Conservation (phyloP, 1,140 invertebrate species). For the Diplogasteroides magnus region DNA sequence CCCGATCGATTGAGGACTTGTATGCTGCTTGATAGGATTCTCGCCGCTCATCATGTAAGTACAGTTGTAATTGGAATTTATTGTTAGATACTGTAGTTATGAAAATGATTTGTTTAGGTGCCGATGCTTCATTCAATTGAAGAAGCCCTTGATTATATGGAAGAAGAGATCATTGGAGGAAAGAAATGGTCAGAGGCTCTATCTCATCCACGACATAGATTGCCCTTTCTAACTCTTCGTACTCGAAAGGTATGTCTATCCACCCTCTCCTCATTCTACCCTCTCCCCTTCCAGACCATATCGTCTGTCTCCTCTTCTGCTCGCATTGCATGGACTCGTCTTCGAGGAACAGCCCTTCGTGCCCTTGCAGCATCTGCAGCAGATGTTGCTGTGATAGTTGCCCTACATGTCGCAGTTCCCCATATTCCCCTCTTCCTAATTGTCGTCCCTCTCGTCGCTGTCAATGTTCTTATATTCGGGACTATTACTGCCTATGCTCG, state of each 20-base stretch:
- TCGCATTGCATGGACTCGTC: too few relatives aligned
- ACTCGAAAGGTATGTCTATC: constrained; percentile 22
- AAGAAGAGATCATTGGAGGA: constrained; percentile 53
- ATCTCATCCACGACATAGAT: constrained; percentile 39
- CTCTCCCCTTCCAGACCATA: too few relatives aligned
- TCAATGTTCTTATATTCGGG: constrained; percentile 25
- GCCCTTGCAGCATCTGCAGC: not conserved
- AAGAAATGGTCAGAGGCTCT: constrained; percentile 42
- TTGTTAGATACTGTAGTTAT: not conserved
- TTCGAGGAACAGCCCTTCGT: too few relatives aligned
- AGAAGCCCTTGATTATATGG: constrained; percentile 52
- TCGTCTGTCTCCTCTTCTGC: too few relatives aligned
- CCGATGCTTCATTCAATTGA: constrained; percentile 21
- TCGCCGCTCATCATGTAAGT: constrained; percentile 42
- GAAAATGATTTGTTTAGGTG: not conserved
- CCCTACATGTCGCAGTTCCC: constrained; percentile 20
- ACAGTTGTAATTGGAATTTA: not conserved
- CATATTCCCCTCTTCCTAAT: constrained; percentile 24
- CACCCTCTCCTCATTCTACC: too few relatives aligned
- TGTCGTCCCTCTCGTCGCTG: constrained; percentile 25
- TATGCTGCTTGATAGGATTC: constrained; percentile 42
- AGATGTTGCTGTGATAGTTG: constrained; percentile 6
- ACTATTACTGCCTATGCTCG: constrained; percentile 13
- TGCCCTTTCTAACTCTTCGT: constrained; percentile 44
- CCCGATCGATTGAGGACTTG: constrained; percentile 47